Conservation (phyloP, 2,113 vertebrate species). For the Bos indicus region DNA sequence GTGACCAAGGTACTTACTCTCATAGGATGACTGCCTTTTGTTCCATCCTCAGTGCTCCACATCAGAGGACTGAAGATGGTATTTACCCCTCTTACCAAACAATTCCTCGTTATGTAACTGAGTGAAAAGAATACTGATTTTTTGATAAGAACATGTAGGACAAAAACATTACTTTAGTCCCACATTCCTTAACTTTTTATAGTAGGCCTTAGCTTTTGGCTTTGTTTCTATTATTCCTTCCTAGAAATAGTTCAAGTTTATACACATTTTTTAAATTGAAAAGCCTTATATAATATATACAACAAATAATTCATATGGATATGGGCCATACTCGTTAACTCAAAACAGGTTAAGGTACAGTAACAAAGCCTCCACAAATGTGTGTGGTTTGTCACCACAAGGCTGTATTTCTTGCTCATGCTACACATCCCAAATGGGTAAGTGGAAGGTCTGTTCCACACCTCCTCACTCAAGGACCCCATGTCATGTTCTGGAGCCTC, state of each 20-base stretch:
- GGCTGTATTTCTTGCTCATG: neutral
- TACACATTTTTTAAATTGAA: neutral
- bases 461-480: neutral
- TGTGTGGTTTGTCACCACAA: neutral
- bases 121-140: neutral
- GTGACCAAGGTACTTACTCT: neutral
- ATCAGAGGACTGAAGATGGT: neutral
- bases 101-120: neutral
- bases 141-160: neutral
- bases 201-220: neutral
- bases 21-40: neutral
- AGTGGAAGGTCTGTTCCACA: neutral
- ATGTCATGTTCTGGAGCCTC: neutral
- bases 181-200: neutral
- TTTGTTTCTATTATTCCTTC: neutral
- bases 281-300: neutral
- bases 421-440: neutral
- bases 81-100: neutral
- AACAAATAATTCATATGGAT: neutral
- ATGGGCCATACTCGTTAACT: neutral
- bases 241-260: neutral
- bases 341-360: neutral
- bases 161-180: neutral
- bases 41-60: neutral
- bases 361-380: neutral